Evolutionary conservation across 2,797 vertebrate species (phyloP).

Genomic region (Chromis chromis): DNA sequence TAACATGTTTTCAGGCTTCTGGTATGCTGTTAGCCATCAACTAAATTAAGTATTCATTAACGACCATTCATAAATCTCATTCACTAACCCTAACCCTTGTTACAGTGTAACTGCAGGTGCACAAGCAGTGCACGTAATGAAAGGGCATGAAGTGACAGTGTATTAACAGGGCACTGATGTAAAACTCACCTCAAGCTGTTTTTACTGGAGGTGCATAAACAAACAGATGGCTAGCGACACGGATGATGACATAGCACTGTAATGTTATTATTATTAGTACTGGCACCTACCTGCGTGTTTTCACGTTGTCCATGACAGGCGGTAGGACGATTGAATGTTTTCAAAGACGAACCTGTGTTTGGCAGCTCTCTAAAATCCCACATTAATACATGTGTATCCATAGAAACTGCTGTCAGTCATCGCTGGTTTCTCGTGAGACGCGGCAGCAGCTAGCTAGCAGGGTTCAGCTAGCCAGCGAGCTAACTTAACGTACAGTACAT

Average conservation of each 20-base stretch:
- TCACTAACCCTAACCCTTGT: neutral
- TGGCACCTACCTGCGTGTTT: slow-evolving; percentile 81
- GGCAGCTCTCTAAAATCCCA: slow-evolving; percentile 67
- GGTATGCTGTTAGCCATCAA: neutral
- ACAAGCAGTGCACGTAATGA: neutral
- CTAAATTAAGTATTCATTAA: neutral
- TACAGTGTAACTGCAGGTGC: slow-evolving; percentile 43
- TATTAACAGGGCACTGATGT: neutral
- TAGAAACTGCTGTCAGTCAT: slow-evolving; percentile 68
- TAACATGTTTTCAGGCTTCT: neutral
- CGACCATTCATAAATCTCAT: neutral
- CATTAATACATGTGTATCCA: slow-evolving; percentile 71
- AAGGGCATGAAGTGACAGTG: neutral
- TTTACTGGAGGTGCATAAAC: neutral
- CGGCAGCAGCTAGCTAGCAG: slow-evolving; percentile 43
- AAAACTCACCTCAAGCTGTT: neutral
- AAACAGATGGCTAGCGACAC: slow-evolving; percentile 2
- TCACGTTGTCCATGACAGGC: slow-evolving; percentile 83
- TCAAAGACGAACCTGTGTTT: slow-evolving; percentile 61
- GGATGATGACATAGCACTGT: neutral
- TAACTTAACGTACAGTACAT: slow-evolving; percentile 43
- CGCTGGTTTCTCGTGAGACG: slow-evolving; percentile 36
- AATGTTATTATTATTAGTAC: neutral
- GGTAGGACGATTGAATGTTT: slow-evolving; percentile 45
- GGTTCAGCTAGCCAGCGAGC: slow-evolving; percentile 55